Conservation (phyloP, 2,113 vertebrate species). For the Todiramphus saurophagus region DNA sequence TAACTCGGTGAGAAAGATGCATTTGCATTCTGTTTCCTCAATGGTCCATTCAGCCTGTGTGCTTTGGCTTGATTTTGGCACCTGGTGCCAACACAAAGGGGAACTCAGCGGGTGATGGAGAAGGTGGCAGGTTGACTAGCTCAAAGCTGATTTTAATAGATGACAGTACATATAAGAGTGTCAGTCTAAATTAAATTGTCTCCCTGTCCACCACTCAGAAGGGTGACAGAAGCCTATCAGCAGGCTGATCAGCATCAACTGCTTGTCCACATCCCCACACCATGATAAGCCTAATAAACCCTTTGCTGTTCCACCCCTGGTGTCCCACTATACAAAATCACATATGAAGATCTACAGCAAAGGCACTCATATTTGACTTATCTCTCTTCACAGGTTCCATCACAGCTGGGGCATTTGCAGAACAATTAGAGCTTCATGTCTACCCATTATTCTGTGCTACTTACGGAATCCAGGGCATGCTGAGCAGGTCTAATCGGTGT, state of each 20-base stretch:
- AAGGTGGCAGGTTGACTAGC: neutral
- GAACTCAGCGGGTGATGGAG: neutral
- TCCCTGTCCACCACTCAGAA: neutral
- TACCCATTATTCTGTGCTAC: neutral
- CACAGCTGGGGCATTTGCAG: neutral
- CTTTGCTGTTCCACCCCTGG: neutral
- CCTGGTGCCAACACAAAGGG: neutral
- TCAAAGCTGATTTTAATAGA: neutral
- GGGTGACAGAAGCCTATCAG: neutral
- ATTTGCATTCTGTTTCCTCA: neutral
- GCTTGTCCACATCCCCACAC: neutral
- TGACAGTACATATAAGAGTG: neutral
- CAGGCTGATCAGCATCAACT: neutral
- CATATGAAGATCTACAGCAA: neutral
- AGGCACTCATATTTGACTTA: neutral
- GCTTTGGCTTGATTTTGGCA: neutral
- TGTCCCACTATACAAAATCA: neutral
- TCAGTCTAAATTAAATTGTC: neutral
- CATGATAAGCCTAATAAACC: neutral
- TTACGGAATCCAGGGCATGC: neutral
- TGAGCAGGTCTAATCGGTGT: neutral
- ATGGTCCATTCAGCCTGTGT: accelerated
- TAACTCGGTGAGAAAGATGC: neutral
- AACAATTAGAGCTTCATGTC: neutral
- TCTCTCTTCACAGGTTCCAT: neutral